Conservation (phyloP, 2,113 vertebrate genomes). For the Colossoma macropomum region DNA sequence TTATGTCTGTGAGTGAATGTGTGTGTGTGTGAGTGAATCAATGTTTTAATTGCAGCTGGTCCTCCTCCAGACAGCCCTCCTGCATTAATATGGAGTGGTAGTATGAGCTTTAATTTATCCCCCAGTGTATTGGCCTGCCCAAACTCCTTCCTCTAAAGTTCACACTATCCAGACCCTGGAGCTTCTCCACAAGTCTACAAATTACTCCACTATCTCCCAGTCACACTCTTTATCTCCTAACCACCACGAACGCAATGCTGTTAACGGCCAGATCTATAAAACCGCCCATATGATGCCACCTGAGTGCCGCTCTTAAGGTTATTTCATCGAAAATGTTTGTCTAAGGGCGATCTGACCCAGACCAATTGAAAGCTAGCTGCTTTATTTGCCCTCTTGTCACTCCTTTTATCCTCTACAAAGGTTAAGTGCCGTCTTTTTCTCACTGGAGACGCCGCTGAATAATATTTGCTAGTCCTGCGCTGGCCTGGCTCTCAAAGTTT, state of each 20-base stretch:
- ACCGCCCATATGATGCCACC: neutral
- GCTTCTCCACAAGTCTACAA: slow-evolving; percentile 39
- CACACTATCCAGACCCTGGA: slow-evolving; percentile 36
- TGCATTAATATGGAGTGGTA: slow-evolving; percentile 55
- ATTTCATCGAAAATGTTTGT: slow-evolving; percentile 11
- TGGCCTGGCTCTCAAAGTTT: neutral
- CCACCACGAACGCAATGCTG: slow-evolving; percentile 4
- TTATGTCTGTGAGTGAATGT: neutral
- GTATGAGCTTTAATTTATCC: slow-evolving; percentile 62
- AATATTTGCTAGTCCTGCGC: neutral
- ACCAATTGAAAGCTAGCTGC: neutral
- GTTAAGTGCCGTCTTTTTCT: slow-evolving; percentile 10
- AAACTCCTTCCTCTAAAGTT: slow-evolving; percentile 52
- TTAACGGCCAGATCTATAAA: slow-evolving; percentile 12
- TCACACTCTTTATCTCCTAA: slow-evolving; percentile 8
- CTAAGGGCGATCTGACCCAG: slow-evolving; percentile 7
- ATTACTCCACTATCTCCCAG: slow-evolving; percentile 42
- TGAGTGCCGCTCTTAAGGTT: neutral
- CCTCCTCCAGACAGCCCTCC: slow-evolving; percentile 26
- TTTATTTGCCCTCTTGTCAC: slow-evolving; percentile 11
- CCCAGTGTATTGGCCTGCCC: slow-evolving; percentile 54
- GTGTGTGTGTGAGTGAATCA: neutral
- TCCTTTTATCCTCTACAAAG: slow-evolving; percentile 12
- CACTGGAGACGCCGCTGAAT: neutral
- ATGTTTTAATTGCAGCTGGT: slow-evolving; percentile 53